Evolutionary conservation across 1,140 invertebrate species (phyloP).

Genomic region (Brachionus asplanchnoidis): DNA sequence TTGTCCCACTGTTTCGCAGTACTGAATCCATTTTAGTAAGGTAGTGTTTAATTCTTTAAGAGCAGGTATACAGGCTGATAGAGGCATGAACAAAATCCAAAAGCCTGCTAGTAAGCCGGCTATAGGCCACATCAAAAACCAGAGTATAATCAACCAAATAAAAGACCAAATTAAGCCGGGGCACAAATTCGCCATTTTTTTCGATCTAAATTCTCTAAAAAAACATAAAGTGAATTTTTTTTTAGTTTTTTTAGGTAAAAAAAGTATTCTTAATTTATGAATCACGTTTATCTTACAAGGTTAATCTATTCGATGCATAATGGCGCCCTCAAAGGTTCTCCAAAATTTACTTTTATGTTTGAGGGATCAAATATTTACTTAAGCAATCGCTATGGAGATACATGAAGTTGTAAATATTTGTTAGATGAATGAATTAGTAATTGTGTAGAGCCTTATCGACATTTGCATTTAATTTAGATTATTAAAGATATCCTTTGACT

Average conservation of each 20-base stretch:
- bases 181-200: slow-evolving; percentile 29
- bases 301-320: not conserved
- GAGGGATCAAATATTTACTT: not conserved
- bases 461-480: not conserved
- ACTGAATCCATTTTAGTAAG: slow-evolving; percentile 38
- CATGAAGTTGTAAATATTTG: not conserved
- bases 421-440: not conserved
- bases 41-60: slow-evolving; percentile 32
- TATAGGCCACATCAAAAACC: slow-evolving; percentile 38
- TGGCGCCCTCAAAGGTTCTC: not conserved
- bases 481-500: too few species aligned
- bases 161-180: slow-evolving; percentile 36
- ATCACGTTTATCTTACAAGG: not conserved
- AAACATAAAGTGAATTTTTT: not conserved
- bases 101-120: slow-evolving; percentile 3
- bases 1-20: slow-evolving; percentile 18
- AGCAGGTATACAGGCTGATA: not conserved
- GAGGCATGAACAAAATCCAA: slow-evolving; percentile 25
- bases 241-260: not conserved
- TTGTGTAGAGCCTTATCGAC: not conserved
- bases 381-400: not conserved
- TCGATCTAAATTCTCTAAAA: not conserved
- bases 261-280: slow-evolving; percentile 2
- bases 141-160: slow-evolving; percentile 20
- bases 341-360: not conserved